phyloP scores from a whole-genome alignment of 2,888 invertebrate species.

The Argyresthia goedartella region DNA sequence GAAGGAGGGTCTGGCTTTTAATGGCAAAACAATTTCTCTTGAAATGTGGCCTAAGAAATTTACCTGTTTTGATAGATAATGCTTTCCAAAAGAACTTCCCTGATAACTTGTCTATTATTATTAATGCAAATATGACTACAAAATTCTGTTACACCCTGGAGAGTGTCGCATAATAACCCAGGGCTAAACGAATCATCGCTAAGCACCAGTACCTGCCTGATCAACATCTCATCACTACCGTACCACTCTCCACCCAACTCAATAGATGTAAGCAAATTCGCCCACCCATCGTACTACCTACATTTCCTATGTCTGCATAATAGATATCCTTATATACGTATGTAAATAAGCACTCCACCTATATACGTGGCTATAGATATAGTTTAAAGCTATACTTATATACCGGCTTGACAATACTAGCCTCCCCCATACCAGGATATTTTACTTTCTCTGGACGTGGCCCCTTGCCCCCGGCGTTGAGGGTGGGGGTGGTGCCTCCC shows the following conservation, averaged over 20 bases:
- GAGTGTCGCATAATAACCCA: background rate
- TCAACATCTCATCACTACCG: background rate
- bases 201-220: background rate
- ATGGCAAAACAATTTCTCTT: too few relatives aligned
- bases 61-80: too few relatives aligned
- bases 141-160: too few relatives aligned
- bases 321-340: constrained; percentile 64
- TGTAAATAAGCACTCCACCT: constrained; percentile 62
- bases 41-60: too few relatives aligned
- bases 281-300: constrained; percentile 42
- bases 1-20: too few relatives aligned
- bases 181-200: background rate
- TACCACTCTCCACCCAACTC: background rate
- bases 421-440: constrained; percentile 68
- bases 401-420: constrained; percentile 68
- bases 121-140: too few relatives aligned
- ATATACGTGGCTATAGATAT: constrained; percentile 49
- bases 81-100: too few relatives aligned
- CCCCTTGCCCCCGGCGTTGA: constrained; percentile 41
- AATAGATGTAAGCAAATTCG: constrained; percentile 44
- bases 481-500: constrained; percentile 14
- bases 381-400: constrained; percentile 69
- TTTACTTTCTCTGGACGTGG: constrained; percentile 69
- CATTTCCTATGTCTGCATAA: constrained; percentile 66
- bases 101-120: too few relatives aligned